A percentile compares a stretch with the other conserved stretches of the same genome.
phyloP scores from a whole-genome alignment of 2,113 vertebrate species.

The Rhabdornis inornatus region DNA sequence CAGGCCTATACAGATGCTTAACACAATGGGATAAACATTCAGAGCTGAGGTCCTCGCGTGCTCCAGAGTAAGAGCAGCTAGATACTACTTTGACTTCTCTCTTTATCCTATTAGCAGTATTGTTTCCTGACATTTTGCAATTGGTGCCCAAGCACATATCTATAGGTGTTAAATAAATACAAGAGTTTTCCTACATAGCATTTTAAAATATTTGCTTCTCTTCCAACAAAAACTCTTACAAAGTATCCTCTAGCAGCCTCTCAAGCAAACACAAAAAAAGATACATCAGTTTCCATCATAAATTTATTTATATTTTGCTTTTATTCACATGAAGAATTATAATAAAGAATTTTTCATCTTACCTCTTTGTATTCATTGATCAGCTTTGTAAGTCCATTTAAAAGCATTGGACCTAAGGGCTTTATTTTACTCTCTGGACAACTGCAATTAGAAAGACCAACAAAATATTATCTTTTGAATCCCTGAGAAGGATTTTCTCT shows the following conservation, averaged over 20 bases:
- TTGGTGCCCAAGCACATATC: background rate
- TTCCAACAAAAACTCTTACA: background rate
- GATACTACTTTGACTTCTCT: background rate
- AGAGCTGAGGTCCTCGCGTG: background rate
- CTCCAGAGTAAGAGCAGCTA: background rate
- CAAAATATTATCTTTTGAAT: background rate
- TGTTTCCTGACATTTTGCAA: background rate
- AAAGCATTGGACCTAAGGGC: slow-evolving; percentile 94
- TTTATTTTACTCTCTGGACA: slow-evolving; percentile 96
- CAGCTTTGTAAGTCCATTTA: slow-evolving; percentile 98
- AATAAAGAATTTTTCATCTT: slow-evolving; percentile 53
- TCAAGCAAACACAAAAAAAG: background rate
- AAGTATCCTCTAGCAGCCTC: background rate
- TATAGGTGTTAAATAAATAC: background rate
- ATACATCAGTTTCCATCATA: background rate
- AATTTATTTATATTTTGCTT: background rate
- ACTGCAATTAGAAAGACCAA: slow-evolving; percentile 69
- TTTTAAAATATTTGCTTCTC: background rate
- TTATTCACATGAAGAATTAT: background rate
- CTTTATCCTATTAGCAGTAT: background rate
- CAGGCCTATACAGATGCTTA: background rate
- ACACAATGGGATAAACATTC: fast-evolving
- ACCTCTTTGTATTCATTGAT: slow-evolving; percentile 99
- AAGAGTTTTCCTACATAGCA: background rate
- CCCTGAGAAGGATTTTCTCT: background rate